Conservation (phyloP, 2,797 vertebrate species). For the Propithecus perrieri region DNA sequence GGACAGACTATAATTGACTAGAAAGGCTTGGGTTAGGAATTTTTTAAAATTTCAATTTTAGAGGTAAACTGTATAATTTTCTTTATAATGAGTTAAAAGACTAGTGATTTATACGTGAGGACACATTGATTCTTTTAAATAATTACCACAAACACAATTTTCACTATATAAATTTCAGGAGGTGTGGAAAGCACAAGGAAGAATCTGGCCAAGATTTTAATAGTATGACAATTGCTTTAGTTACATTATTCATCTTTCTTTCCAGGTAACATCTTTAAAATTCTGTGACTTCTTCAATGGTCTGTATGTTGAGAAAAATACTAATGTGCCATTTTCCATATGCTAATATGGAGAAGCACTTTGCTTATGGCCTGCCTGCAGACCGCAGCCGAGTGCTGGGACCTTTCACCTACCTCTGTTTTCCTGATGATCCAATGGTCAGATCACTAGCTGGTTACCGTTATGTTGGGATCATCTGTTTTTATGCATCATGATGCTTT, state of each 20-base stretch:
- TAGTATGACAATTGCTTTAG: not conserved
- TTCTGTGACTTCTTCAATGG: not conserved
- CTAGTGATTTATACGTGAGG: not conserved
- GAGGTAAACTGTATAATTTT: not conserved
- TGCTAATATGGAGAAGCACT: not conserved
- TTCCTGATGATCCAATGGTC: not conserved
- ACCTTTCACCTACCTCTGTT: not conserved
- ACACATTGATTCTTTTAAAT: not conserved
- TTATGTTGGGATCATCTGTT: not conserved
- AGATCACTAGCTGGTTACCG: not conserved
- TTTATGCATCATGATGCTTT: not conserved
- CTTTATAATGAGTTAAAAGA: not conserved
- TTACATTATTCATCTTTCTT: not conserved
- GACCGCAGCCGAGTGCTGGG: not conserved
- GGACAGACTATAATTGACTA: not conserved
- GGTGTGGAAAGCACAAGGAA: not conserved
- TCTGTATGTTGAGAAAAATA: not conserved
- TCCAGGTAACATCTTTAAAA: not conserved
- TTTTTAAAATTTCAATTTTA: not conserved
- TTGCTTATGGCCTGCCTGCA: not conserved
- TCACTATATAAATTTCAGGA: not conserved
- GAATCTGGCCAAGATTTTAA: conserved; percentile 7
- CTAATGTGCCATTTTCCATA: not conserved
- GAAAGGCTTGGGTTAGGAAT: not conserved
- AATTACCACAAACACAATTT: not conserved